Conservation (phyloP, 2,113 vertebrate species). For the Prietella phreatophila region DNA sequence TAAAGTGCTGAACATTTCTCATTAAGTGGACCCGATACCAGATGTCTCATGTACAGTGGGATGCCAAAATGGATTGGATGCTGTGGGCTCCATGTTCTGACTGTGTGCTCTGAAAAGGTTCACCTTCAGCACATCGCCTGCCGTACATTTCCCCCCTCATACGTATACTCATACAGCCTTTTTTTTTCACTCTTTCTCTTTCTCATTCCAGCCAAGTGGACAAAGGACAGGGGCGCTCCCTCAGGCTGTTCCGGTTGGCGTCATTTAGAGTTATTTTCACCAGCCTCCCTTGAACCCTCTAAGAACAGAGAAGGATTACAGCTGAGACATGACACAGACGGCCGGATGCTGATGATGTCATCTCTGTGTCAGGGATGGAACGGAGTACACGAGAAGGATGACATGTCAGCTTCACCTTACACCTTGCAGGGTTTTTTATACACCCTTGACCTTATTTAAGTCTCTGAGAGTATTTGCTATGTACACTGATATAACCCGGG, state of each 20-base stretch:
- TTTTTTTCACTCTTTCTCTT: background rate
- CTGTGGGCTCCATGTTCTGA: background rate
- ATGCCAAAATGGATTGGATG: background rate
- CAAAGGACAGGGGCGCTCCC: slow-evolving; percentile 10
- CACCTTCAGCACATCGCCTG: slow-evolving; percentile 19
- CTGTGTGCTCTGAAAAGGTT: slow-evolving; percentile 22
- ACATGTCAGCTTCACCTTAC: slow-evolving; percentile 26
- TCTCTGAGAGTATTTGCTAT: slow-evolving; percentile 9
- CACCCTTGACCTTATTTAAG: slow-evolving; percentile 4
- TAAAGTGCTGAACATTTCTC: background rate
- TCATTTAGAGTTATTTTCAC: slow-evolving; percentile 48
- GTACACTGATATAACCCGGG: background rate
- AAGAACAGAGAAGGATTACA: slow-evolving; percentile 36
- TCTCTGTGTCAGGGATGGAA: slow-evolving; percentile 3
- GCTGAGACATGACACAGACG: slow-evolving; percentile 43
- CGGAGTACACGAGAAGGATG: slow-evolving; percentile 6
- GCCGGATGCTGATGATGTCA: slow-evolving; percentile 47
- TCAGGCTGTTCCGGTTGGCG: slow-evolving; percentile 31
- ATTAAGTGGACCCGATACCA: background rate
- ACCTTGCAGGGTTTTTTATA: slow-evolving; percentile 6
- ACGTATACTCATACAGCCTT: background rate
- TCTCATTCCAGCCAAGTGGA: background rate
- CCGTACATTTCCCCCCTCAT: background rate
- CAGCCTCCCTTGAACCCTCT: slow-evolving; percentile 16
- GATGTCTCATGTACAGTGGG: background rate